These are phyloP conservation scores for Bombus cullumanus DNA, from an alignment of 1,140 invertebrate genomes.

Conservation along the genomic window DNA sequence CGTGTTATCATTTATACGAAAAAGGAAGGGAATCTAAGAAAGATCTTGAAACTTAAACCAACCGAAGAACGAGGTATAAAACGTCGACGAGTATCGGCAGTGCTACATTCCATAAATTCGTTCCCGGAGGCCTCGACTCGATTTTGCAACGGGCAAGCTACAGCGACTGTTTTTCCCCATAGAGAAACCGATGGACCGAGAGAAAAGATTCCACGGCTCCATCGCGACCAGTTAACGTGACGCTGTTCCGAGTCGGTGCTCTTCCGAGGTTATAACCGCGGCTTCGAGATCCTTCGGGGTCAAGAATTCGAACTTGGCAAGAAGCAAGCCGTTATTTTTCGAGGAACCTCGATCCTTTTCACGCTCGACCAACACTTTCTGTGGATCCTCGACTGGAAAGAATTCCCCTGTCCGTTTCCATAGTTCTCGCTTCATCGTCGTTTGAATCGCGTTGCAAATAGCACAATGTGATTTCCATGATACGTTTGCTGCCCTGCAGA, in stretches of 20 bases:
- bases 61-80: not conserved
- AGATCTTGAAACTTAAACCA: not conserved
- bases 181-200: constrained; percentile 60
- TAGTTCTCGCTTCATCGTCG: not conserved
- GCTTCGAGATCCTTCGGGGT: constrained; percentile 53
- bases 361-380: constrained; percentile 52
- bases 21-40: not conserved
- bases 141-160: constrained; percentile 23
- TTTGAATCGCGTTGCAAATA: not conserved
- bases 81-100: not conserved
- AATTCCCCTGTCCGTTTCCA: not conserved
- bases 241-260: constrained; percentile 71
- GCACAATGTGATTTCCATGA: not conserved
- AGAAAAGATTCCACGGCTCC: constrained; percentile 58
- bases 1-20: no score
- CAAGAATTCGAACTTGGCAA: constrained; percentile 67
- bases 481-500: not conserved
- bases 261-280: constrained; percentile 65
- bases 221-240: constrained; percentile 64
- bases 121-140: constrained; percentile 25
- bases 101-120: constrained; percentile 32
- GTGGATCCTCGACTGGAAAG: not conserved
- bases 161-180: constrained; percentile 24
- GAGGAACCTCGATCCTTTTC: constrained; percentile 59
- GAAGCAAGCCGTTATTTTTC: constrained; percentile 69